phyloP scores from a whole-genome alignment of 1,140 invertebrate genomes.

The Eufriesea mexicana region DNA sequence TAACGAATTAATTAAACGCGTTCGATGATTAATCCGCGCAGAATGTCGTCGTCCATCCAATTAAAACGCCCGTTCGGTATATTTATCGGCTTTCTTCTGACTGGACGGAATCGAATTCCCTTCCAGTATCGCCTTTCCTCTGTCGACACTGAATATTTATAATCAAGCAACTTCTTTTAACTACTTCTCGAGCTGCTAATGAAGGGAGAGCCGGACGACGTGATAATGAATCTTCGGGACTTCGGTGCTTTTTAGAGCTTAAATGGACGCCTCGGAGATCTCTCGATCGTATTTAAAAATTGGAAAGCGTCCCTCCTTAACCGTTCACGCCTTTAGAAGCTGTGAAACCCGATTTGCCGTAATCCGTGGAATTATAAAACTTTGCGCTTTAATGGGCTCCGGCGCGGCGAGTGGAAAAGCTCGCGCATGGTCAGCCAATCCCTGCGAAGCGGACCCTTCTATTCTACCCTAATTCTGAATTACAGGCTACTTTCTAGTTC shows the following conservation, averaged over 20 bases:
- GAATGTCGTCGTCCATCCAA: not conserved
- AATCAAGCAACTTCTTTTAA: not conserved
- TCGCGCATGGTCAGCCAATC: not conserved
- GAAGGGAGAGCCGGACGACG: not conserved
- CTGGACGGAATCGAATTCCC: not conserved
- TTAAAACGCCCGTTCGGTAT: not conserved
- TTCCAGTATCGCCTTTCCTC: not conserved
- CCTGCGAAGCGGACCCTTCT: not conserved
- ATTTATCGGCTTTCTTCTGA: too few relatives aligned
- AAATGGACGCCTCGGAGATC: not conserved
- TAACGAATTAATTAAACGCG: slow-evolving; percentile 6
- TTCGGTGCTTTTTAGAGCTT: not conserved
- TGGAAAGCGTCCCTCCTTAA: not conserved
- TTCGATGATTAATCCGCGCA: not conserved
- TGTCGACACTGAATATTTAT: slow-evolving; percentile 1
- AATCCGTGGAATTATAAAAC: not conserved
- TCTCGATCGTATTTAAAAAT: not conserved
- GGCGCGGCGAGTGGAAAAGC: not conserved
- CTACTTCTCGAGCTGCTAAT: not conserved
- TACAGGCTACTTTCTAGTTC: not conserved
- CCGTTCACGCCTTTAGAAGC: not conserved
- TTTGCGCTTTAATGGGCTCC: not conserved
- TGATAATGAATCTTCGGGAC: not conserved
- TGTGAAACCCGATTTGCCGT: not conserved
- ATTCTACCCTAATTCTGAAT: not conserved